phyloP scores from a whole-genome alignment of 2,113 vertebrate genomes.

The Trogon surrucura region DNA sequence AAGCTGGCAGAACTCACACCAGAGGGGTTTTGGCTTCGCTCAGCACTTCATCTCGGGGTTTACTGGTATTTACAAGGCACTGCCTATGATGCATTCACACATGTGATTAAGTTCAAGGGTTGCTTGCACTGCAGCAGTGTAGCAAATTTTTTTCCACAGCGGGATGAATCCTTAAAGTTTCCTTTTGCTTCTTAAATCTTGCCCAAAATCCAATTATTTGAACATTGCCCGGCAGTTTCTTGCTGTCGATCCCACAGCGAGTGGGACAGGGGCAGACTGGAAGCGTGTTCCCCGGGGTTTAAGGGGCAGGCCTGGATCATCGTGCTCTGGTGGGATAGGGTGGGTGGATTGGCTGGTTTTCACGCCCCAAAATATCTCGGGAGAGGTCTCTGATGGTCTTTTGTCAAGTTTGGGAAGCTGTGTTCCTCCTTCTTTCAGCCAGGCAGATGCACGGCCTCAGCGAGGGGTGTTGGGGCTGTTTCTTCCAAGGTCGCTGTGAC shows the following conservation, averaged over 20 bases:
- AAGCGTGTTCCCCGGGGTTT: background rate
- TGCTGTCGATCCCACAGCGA: background rate
- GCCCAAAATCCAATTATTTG: background rate
- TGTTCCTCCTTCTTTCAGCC: background rate
- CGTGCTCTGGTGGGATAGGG: background rate
- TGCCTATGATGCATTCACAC: background rate
- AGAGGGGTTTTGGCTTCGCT: background rate
- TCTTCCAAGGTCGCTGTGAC: background rate
- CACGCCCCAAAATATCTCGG: background rate
- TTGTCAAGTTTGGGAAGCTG: background rate
- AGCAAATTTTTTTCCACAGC: background rate
- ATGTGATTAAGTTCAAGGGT: background rate
- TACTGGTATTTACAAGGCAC: background rate
- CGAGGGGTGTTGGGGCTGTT: rapidly evolving
- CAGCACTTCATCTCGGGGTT: background rate
- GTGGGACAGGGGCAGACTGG: background rate
- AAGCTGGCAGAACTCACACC: conserved; percentile 14
- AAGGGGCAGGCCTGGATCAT: background rate
- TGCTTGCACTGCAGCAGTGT: background rate
- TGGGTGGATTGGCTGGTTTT: background rate
- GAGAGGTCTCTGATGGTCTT: background rate
- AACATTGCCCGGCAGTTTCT: background rate
- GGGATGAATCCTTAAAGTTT: background rate
- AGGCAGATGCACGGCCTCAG: background rate
- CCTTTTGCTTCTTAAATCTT: background rate